phyloP scores from a whole-genome alignment of 2,888 invertebrate genomes.

The Synergus laeviventris region DNA sequence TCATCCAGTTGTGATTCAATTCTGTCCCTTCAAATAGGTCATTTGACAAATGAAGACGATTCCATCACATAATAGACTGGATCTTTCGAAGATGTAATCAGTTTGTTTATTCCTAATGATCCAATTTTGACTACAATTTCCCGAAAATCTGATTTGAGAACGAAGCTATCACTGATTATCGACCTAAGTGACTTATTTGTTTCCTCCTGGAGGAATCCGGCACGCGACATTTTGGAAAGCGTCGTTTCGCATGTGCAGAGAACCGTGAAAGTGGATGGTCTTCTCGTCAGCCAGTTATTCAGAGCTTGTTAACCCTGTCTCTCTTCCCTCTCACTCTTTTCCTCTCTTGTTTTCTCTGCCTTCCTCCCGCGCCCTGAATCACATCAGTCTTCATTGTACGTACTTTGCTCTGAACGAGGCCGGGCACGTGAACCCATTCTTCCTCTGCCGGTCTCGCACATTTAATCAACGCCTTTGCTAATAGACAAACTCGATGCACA shows the following conservation, averaged over 20 bases:
- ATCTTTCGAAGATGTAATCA: background rate
- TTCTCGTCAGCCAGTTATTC: constrained; percentile 65
- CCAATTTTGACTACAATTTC: no score
- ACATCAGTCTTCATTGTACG: constrained; percentile 68
- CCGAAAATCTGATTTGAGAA: background rate
- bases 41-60: constrained; percentile 59
- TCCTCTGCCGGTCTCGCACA: constrained; percentile 60
- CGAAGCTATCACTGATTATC: background rate
- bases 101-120: background rate
- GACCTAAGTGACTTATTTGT: background rate
- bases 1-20: constrained; percentile 15
- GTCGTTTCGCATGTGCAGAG: constrained; percentile 55
- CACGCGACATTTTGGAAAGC: constrained; percentile 42
- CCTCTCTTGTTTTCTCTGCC: constrained; percentile 41
- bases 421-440: constrained; percentile 62
- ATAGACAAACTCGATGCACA: constrained; percentile 73
- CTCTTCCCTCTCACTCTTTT: constrained; percentile 31
- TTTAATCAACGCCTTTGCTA: constrained; percentile 74
- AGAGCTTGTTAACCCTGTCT: constrained; percentile 63
- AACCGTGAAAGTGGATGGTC: constrained; percentile 62
- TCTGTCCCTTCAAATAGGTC: constrained; percentile 43
- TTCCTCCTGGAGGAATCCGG: background rate
- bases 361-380: constrained; percentile 53
- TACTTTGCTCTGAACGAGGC: constrained; percentile 57
- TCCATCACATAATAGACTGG: background rate